Percentiles rank a stretch among this genome's conserved stretches.
These are phyloP conservation scores for Prunella strophiata DNA, from an alignment of 2,797 vertebrate species.

Conservation along the genomic window DNA sequence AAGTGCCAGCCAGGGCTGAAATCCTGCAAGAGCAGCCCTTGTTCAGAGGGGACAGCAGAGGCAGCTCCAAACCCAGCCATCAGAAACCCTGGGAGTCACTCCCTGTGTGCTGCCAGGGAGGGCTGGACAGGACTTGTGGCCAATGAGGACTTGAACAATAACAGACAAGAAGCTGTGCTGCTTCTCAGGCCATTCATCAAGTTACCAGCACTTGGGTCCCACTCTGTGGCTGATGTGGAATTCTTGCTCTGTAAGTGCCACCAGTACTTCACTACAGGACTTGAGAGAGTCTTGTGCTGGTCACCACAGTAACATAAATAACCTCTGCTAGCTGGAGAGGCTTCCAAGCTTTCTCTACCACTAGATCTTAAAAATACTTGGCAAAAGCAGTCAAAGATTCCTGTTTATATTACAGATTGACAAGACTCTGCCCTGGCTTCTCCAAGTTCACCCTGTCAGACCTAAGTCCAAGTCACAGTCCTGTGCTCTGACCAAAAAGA, in stretches of 20 bases:
- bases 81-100: not conserved
- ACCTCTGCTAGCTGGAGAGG: not conserved
- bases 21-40: not conserved
- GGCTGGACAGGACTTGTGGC: not conserved
- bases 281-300: not conserved
- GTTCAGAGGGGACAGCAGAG: not conserved
- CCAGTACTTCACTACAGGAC: not conserved
- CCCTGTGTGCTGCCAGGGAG: not conserved
- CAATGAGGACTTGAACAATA: not conserved
- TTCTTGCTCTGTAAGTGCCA: not conserved
- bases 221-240: not conserved
- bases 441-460: not conserved
- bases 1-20: not conserved
- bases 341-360: not conserved
- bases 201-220: accelerated
- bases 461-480: accelerated
- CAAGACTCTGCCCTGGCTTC: not conserved
- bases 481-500: not conserved
- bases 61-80: not conserved
- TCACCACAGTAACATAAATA: not conserved
- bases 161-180: not conserved
- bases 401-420: not conserved
- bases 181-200: not conserved
- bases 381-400: not conserved
- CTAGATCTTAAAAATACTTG: not conserved